A percentile compares a stretch with the other conserved stretches of the same genome.
phyloP scores from a whole-genome alignment of 1,140 invertebrate species.

The Antheraea pernyi region DNA sequence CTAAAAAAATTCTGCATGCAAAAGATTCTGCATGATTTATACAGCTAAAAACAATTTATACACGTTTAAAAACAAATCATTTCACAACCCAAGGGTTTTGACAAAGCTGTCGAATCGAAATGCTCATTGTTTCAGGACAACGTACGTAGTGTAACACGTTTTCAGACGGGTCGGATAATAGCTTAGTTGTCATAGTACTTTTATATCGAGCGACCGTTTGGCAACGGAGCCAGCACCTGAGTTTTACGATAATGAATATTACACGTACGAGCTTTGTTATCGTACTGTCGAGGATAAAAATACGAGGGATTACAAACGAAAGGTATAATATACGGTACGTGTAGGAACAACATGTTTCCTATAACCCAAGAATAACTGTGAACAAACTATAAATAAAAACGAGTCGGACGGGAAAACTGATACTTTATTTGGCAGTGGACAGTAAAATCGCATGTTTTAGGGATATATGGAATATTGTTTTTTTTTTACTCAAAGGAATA shows the following conservation, averaged over 20 bases:
- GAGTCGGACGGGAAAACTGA: too few species aligned
- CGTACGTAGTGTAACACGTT: background rate
- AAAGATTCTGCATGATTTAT: too few species aligned
- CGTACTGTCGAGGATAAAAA: background rate
- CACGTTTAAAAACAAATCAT: background rate
- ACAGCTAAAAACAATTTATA: too few species aligned
- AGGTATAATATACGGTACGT: background rate
- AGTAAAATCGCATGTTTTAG: too few species aligned
- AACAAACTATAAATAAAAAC: too few species aligned
- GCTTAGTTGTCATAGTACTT: slow-evolving; percentile 17
- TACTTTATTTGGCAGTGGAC: too few species aligned
- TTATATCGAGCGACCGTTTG: slow-evolving; percentile 23
- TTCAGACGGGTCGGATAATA: slow-evolving; percentile 9
- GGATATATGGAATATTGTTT: too few species aligned
- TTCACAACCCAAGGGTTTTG: background rate
- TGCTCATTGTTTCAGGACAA: slow-evolving; percentile 11
- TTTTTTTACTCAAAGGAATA: too few species aligned
- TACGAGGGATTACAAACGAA: background rate
- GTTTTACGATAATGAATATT: slow-evolving; percentile 33
- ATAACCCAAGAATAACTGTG: background rate
- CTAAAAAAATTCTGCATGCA: too few species aligned
- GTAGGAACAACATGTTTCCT: background rate
- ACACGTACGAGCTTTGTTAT: slow-evolving; percentile 12
- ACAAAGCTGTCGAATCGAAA: slow-evolving; percentile 16
- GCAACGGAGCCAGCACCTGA: slow-evolving; percentile 18